These are phyloP conservation scores for Spodoptera frugiperda DNA, from an alignment of 1,140 invertebrate species.

Conservation along the genomic window DNA sequence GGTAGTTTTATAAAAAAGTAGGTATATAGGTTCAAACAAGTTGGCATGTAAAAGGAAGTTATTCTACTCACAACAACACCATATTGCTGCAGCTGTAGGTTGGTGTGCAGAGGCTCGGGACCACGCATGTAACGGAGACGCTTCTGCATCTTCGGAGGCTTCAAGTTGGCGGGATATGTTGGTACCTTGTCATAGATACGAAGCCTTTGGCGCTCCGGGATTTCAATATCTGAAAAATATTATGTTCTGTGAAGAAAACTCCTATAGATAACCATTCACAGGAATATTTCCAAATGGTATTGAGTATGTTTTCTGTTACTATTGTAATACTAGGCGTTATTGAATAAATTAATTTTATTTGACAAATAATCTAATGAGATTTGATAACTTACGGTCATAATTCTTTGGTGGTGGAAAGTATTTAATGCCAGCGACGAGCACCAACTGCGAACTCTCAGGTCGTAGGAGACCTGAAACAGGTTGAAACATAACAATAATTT, in stretches of 20 bases:
- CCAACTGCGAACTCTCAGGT: conserved; percentile 66
- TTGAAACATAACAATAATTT: not conserved
- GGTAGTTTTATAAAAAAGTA: too few relatives aligned
- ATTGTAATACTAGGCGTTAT: too few relatives aligned
- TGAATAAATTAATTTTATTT: too few relatives aligned
- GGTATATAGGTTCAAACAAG: too few relatives aligned
- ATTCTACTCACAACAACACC: conserved; percentile 92
- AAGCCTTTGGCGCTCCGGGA: conserved; percentile 91
- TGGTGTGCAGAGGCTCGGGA: conserved; percentile 94
- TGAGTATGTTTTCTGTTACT: too few relatives aligned
- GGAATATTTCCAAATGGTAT: too few relatives aligned
- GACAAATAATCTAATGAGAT: not conserved
- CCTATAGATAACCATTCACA: too few relatives aligned
- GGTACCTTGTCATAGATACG: conserved; percentile 91
- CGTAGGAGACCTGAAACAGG: conserved; percentile 69
- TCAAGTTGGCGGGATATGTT: conserved; percentile 87
- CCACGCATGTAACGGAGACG: conserved; percentile 94
- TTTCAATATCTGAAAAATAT: conserved; percentile 88
- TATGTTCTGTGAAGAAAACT: too few relatives aligned
- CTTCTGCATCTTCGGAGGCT: conserved; percentile 94
- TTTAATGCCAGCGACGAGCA: conserved; percentile 87
- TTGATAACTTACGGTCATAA: conserved; percentile 86
- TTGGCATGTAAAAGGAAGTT: too few relatives aligned
- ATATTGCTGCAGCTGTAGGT: conserved; percentile 95
- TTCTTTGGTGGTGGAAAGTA: conserved; percentile 87